Conservation (phyloP, 1,140 invertebrate genomes). For the Drosophila malerkotliana region DNA sequence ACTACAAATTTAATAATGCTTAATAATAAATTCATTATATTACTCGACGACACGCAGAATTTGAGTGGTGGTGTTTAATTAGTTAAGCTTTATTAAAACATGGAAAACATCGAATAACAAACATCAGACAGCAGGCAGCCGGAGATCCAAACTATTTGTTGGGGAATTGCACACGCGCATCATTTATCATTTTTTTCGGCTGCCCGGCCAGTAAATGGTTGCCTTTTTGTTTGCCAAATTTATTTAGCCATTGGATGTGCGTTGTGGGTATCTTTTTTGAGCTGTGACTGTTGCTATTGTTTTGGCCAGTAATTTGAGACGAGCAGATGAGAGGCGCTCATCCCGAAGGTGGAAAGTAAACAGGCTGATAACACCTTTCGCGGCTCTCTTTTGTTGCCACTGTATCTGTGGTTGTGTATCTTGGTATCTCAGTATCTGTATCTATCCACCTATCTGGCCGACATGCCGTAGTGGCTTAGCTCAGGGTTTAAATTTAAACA, state of each 20-base stretch:
- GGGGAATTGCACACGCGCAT: slow-evolving; percentile 71
- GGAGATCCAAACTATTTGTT: slow-evolving; percentile 59
- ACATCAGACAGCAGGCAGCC: slow-evolving; percentile 41
- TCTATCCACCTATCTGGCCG: slow-evolving; percentile 31
- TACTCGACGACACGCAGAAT: slow-evolving; percentile 51
- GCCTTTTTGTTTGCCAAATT: slow-evolving; percentile 44
- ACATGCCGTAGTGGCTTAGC: slow-evolving; percentile 59
- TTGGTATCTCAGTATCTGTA: slow-evolving; percentile 12
- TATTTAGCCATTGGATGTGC: slow-evolving; percentile 30
- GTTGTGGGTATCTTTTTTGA: slow-evolving; percentile 19
- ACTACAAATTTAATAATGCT: slow-evolving; percentile 68
- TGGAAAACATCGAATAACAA: slow-evolving; percentile 43
- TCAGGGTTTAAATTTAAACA: slow-evolving; percentile 79
- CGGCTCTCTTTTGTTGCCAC: slow-evolving; percentile 13
- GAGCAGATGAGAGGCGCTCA: slow-evolving; percentile 8
- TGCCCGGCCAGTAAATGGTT: slow-evolving; percentile 67
- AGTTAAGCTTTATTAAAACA: slow-evolving; percentile 82
- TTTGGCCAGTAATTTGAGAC: slow-evolving; percentile 58
- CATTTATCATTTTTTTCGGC: slow-evolving; percentile 73
- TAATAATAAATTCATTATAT: slow-evolving; percentile 68
- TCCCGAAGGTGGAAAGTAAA: slow-evolving; percentile 46
- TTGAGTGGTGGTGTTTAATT: slow-evolving; percentile 60
- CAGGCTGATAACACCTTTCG: slow-evolving; percentile 62
- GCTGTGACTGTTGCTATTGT: slow-evolving; percentile 24
- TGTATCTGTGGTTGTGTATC: slow-evolving; percentile 15